A percentile compares a stretch with the other conserved stretches of the same genome.
phyloP scores from a whole-genome alignment of 92 coral and sea anemone species.

The Muricea muricata region DNA sequence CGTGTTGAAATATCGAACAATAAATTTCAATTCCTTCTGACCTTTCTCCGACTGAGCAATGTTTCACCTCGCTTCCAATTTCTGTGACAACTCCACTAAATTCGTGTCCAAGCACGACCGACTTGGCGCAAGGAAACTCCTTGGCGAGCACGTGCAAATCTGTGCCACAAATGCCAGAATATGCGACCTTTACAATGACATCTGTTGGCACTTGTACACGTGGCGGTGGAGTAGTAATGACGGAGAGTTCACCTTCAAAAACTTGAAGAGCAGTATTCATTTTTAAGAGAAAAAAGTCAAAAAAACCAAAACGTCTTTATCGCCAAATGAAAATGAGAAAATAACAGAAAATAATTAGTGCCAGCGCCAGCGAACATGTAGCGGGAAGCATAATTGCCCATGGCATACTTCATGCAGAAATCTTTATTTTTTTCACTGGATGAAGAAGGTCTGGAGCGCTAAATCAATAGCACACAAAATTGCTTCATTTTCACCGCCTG shows the following conservation, averaged over 20 bases:
- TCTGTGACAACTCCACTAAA: slow-evolving; percentile 96
- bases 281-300: not conserved
- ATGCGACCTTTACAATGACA: slow-evolving; percentile 88
- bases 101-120: slow-evolving; percentile 93
- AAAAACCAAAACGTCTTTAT: too few species aligned
- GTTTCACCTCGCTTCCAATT: slow-evolving; percentile 83
- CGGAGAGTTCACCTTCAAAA: slow-evolving; percentile 89
- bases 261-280: slow-evolving; percentile 96
- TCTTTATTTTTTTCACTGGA: too few species aligned
- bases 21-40: slow-evolving; percentile 24
- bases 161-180: slow-evolving; percentile 85
- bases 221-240: slow-evolving; percentile 88
- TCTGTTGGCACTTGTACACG: slow-evolving; percentile 84
- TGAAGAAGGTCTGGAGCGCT: too few species aligned
- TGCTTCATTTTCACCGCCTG: too few species aligned
- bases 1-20: too few species aligned
- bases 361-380: too few species aligned
- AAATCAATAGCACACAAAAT: too few species aligned
- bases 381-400: too few species aligned
- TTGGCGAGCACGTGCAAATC: slow-evolving; percentile 80
- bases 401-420: too few species aligned
- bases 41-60: slow-evolving; percentile 93
- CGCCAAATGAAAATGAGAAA: too few species aligned
- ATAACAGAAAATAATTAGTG: too few species aligned
- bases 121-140: slow-evolving; percentile 84